Evolutionary conservation across 2,888 invertebrate genomes (phyloP).

Genomic region (Meliscaeva auricollis): DNA sequence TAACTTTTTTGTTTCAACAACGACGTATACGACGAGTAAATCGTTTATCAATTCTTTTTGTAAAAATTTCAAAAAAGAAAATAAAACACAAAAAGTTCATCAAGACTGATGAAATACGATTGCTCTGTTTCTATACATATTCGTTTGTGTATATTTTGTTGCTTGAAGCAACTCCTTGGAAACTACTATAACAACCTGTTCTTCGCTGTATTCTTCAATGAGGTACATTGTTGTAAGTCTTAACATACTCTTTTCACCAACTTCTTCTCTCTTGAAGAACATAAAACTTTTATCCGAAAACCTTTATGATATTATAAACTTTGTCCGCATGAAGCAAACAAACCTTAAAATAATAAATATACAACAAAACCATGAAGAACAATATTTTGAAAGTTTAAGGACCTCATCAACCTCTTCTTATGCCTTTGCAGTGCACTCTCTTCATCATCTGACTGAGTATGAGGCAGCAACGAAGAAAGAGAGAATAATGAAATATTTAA

Average conservation of each 20-base stretch:
- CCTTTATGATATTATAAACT: slow-evolving; percentile 28
- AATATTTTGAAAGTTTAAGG: slow-evolving; percentile 10
- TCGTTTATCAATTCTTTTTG: slow-evolving; percentile 12
- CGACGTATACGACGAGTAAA: neutral
- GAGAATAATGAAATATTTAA: slow-evolving; percentile 51
- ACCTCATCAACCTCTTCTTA: slow-evolving; percentile 2
- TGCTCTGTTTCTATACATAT: neutral
- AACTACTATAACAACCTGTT: neutral
- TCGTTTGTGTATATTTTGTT: neutral
- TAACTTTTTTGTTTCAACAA: too few relatives aligned
- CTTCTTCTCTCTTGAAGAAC: neutral
- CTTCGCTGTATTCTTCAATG: too few relatives aligned
- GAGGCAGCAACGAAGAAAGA: neutral
- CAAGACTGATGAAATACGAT: neutral
- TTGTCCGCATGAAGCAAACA: slow-evolving; percentile 6
- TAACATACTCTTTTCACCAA: too few relatives aligned
- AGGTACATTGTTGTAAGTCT: too few relatives aligned
- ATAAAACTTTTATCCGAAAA: neutral
- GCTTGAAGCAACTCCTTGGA: neutral
- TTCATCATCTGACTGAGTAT: neutral
- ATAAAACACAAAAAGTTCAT: neutral
- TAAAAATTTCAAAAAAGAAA: neutral
- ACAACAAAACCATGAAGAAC: slow-evolving; percentile 1
- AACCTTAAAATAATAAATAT: neutral
- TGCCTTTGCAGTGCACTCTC: slow-evolving; percentile 1